Evolutionary conservation across 2,113 vertebrate genomes (phyloP).

Genomic region (Cacatua alba): DNA sequence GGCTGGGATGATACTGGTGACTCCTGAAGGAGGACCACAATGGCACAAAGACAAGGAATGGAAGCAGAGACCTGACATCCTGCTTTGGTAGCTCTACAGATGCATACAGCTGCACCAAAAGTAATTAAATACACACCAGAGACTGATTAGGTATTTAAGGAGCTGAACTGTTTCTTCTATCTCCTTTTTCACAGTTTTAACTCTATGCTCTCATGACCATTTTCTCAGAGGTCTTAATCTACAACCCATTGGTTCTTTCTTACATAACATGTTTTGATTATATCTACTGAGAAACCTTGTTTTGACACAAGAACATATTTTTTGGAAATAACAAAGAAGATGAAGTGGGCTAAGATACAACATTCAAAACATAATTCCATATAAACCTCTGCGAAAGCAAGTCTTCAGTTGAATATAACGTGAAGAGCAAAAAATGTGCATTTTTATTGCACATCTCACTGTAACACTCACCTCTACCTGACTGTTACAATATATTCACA

Average conservation of each 20-base stretch:
- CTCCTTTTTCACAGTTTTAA: rapidly evolving
- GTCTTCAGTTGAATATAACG: background rate
- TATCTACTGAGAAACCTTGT: background rate
- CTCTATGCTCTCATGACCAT: rapidly evolving
- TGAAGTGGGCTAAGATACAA: background rate
- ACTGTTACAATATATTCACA: background rate
- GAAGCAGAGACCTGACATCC: background rate
- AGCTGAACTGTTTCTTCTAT: background rate
- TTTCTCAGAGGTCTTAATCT: background rate
- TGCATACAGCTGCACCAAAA: background rate
- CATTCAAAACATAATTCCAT: background rate
- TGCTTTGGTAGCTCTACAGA: background rate
- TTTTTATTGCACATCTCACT: background rate
- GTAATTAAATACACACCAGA: background rate
- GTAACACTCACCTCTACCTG: background rate
- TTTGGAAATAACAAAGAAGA: background rate
- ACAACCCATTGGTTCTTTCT: background rate
- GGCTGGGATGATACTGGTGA: background rate
- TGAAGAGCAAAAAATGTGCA: background rate
- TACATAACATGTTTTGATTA: background rate
- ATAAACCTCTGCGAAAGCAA: background rate
- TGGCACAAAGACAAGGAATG: background rate
- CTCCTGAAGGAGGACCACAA: background rate
- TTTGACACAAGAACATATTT: background rate
- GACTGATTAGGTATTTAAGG: background rate